phyloP scores from a whole-genome alignment of 1,140 invertebrate species.

The Hesperophylax magnus region DNA sequence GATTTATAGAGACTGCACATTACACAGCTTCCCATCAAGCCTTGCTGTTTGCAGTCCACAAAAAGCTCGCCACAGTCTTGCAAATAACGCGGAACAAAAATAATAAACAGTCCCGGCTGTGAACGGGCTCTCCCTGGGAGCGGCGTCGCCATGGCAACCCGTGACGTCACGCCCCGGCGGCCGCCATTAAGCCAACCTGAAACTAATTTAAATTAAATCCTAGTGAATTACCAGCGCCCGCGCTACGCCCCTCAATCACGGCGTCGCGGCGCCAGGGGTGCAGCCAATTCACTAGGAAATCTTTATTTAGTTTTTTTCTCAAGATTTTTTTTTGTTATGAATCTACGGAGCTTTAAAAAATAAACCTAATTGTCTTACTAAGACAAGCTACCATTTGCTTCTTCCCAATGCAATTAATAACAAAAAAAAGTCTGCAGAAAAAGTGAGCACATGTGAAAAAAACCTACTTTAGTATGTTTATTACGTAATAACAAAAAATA shows the following conservation, averaged over 20 bases:
- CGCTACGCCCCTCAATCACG: constrained; percentile 55
- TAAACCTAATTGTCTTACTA: too few relatives aligned
- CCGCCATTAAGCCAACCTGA: constrained; percentile 73
- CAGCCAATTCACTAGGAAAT: not conserved
- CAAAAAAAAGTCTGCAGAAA: too few relatives aligned
- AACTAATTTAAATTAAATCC: constrained; percentile 75
- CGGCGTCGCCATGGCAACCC: constrained; percentile 46
- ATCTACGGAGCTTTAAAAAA: too few relatives aligned
- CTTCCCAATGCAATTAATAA: too few relatives aligned
- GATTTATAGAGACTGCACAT: too few relatives aligned
- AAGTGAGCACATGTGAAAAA: too few relatives aligned
- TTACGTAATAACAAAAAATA: too few relatives aligned
- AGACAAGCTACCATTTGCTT: too few relatives aligned
- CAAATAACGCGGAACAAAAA: constrained; percentile 25
- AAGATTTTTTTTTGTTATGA: not conserved
- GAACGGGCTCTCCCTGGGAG: not conserved
- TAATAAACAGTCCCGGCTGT: not conserved
- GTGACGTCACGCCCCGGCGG: constrained; percentile 55
- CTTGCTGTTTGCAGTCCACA: not conserved
- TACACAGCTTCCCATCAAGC: not conserved
- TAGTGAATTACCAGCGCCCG: constrained; percentile 70
- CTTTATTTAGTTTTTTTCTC: not conserved
- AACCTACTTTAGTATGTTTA: too few relatives aligned
- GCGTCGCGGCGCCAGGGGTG: constrained; percentile 35
- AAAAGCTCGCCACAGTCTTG: not conserved